Evolutionary conservation across 2,797 vertebrate genomes (phyloP).

Genomic region (Loris lydekkerianus): DNA sequence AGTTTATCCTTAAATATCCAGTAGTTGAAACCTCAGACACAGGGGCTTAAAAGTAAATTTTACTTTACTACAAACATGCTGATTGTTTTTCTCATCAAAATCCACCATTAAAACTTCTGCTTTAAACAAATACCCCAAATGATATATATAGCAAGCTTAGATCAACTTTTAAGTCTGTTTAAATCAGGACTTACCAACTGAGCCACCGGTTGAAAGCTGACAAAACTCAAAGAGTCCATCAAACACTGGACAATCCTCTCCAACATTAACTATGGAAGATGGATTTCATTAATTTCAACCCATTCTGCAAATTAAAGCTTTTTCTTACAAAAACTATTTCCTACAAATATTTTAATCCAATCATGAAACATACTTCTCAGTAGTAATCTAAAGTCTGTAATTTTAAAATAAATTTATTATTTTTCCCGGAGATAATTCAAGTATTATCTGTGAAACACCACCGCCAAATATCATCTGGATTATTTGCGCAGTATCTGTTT

Average conservation of each 20-base stretch:
- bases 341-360: neutral
- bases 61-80: neutral
- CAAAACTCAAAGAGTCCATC: constrained; percentile 97
- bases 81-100: constrained; percentile 5
- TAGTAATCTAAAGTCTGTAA: neutral
- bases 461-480: neutral
- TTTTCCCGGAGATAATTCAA: constrained; percentile 59
- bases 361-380: neutral
- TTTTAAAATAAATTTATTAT: constrained; percentile 17
- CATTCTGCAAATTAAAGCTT: constrained; percentile 24
- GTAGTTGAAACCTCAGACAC: neutral
- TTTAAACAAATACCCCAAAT: constrained; percentile 4
- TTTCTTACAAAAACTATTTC: constrained; percentile 62
- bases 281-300: constrained; percentile 46
- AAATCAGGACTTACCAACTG: constrained; percentile 91
- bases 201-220: constrained; percentile 95
- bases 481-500: constrained; percentile 29
- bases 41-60: neutral
- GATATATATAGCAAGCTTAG: neutral
- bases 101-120: neutral
- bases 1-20: neutral
- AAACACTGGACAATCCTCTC: constrained; percentile 97
- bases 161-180: neutral
- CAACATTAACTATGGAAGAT: constrained; percentile 93
- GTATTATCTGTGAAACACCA: neutral